Base-by-base conservation (phyloP, 1,140 invertebrate genomes). In the Elymnias hypermnestra region DNA sequence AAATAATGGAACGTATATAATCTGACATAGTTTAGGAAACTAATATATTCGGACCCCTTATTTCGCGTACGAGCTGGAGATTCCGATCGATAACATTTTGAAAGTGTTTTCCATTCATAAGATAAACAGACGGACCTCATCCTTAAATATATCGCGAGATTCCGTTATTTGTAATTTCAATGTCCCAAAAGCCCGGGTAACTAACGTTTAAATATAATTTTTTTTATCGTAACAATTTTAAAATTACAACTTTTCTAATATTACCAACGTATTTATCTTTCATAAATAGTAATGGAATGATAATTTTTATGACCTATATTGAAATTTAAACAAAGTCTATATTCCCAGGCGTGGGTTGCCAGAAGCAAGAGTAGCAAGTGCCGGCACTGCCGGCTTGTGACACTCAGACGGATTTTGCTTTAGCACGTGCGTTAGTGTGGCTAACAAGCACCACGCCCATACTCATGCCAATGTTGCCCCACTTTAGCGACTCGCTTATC, bases 401-500 rank as follows among this genome's bases (percentile, higher is more conserved):
- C 49, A 70, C 72, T 86, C 83, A 86, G 63, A 86, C 83, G 6
- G 83, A 86, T 45, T 83, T 83, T 4, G 83, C 82, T 53, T 87
- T 86, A 8, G 73, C 67, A n/a, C 84, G 67, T n/a, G 56, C 67
- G 52, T 78, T 61, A 55, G 53, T 71, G 52, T 89, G 89, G 63
- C 87, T 89, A 47, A 90, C 86, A 42, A 90, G 75, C 75, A 90
- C 84, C 51, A 90, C 88, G 58, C 89, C 89, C 72, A 90, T 89
- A 69, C 90, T 91, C 85, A 90, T 89, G 65, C 89, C 89, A 61
- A 91, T 87, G 77, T 87, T 90, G 59, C 90, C 89, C 89, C 89
- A 91, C 72, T 90, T 90, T 47, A 90, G 84, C 58, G 89, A 89
- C 77, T 91, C 90, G 72, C 89, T 91, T 66, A 90, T 89, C 89